Conservation (phyloP, 2,113 vertebrate genomes). For the Sebastes schlegelii region DNA sequence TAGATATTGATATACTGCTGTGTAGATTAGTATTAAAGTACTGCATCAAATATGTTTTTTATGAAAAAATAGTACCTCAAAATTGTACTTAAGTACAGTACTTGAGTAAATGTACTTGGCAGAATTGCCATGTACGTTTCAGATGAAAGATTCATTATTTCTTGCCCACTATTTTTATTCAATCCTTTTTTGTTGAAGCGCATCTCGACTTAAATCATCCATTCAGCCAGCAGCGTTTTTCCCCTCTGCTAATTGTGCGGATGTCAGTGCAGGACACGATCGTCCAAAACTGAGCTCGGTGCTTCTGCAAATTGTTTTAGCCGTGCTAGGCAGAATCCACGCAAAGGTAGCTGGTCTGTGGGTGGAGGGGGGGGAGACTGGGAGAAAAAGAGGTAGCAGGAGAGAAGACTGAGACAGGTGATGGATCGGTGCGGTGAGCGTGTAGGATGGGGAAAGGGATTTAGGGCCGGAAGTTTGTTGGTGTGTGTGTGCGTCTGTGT, state of each 20-base stretch:
- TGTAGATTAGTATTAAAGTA: no score
- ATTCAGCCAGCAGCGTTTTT: background rate
- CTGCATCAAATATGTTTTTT: no score
- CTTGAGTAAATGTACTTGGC: no score
- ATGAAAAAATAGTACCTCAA: no score
- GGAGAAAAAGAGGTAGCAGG: slow-evolving; percentile 40
- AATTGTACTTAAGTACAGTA: no score
- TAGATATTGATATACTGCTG: no score
- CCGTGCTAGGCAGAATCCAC: slow-evolving; percentile 48
- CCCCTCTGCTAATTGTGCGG: background rate
- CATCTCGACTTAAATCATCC: background rate
- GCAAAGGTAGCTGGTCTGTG: slow-evolving; percentile 27
- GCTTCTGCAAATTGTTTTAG: slow-evolving; percentile 67
- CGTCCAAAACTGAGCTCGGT: slow-evolving; percentile 39
- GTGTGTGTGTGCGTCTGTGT: slow-evolving; percentile 55
- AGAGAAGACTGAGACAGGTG: slow-evolving; percentile 54
- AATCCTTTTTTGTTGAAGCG: slow-evolving; percentile 4
- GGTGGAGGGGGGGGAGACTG: slow-evolving; percentile 25
- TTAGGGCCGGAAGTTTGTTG: slow-evolving; percentile 64
- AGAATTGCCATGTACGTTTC: background rate
- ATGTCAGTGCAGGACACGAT: slow-evolving; percentile 30
- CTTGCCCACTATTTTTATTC: background rate
- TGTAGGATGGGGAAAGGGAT: slow-evolving; percentile 68
- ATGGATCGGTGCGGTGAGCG: slow-evolving; percentile 73
- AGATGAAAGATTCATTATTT: background rate